Evolutionary conservation across 2,797 vertebrate species (phyloP).

Genomic region (Falco naumanni): DNA sequence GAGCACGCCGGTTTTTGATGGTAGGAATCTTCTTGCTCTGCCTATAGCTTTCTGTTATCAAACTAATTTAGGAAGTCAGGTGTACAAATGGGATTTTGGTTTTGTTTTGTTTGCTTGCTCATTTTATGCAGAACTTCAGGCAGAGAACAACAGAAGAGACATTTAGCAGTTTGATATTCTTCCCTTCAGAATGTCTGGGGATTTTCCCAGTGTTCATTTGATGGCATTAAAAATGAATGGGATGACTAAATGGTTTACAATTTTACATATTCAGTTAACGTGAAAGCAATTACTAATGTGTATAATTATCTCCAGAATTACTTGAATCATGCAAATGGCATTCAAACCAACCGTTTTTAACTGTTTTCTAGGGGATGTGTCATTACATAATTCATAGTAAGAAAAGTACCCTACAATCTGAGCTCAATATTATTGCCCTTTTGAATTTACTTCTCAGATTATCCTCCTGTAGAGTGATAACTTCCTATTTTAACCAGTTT

Average conservation of each 20-base stretch:
- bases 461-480: not conserved
- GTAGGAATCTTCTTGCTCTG: not conserved
- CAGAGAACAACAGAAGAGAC: not conserved
- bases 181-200: not conserved
- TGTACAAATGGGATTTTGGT: not conserved
- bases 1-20: not conserved
- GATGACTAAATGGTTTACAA: slow-evolving; percentile 1
- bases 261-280: not conserved
- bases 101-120: not conserved
- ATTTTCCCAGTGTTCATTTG: not conserved
- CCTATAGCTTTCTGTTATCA: not conserved
- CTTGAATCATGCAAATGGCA: not conserved
- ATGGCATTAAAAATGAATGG: slow-evolving; percentile 42
- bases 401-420: not conserved
- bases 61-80: not conserved
- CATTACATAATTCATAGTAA: not conserved
- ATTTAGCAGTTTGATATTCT: not conserved
- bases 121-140: not conserved
- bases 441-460: not conserved
- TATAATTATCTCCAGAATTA: slow-evolving; percentile 36
- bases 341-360: not conserved
- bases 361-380: not conserved
- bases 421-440: slow-evolving; percentile 11
- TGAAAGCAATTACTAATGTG: slow-evolving; percentile 23
- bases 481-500: not conserved